These are phyloP conservation scores for Hybognathus amarus DNA, from an alignment of 2,797 vertebrate genomes.

Conservation along the genomic window DNA sequence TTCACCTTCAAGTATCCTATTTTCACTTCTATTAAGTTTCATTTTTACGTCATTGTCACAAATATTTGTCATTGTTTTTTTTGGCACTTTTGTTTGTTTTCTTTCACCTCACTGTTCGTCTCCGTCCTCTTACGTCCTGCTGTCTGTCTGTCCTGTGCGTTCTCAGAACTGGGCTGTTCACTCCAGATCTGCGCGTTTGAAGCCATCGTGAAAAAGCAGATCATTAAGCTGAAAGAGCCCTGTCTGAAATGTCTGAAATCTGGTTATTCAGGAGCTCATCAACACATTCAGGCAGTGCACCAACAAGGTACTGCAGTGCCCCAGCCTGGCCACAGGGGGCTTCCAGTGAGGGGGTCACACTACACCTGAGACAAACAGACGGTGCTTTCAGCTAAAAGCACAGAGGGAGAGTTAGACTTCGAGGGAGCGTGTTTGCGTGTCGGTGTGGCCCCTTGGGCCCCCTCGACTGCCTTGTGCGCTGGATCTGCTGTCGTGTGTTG, in stretches of 20 bases:
- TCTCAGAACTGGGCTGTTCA: slow-evolving; percentile 96
- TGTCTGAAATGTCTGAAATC: slow-evolving; percentile 97
- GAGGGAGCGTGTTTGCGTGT: slow-evolving; percentile 26
- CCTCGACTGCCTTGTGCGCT: slow-evolving; percentile 62
- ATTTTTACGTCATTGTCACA: neutral
- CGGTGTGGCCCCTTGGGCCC: slow-evolving; percentile 65
- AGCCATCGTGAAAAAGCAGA: slow-evolving; percentile 98
- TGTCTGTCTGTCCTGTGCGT: slow-evolving; percentile 72
- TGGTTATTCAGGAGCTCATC: slow-evolving; percentile 98
- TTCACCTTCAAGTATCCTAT: slow-evolving; percentile 46
- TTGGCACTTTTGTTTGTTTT: slow-evolving; percentile 39
- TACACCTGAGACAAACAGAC: slow-evolving; percentile 22
- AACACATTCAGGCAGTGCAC: slow-evolving; percentile 97
- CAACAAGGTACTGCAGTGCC: slow-evolving; percentile 88
- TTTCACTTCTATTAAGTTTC: slow-evolving; percentile 6
- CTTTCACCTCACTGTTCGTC: slow-evolving; percentile 31
- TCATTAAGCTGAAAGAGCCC: slow-evolving; percentile 98
- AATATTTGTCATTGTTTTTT: slow-evolving; percentile 43
- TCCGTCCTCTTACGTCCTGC: slow-evolving; percentile 31
- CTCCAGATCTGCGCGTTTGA: slow-evolving; percentile 98
- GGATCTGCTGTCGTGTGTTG: slow-evolving; percentile 76
- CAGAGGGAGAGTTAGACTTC: neutral
- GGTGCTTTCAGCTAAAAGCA: slow-evolving; percentile 8
- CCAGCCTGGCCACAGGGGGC: slow-evolving; percentile 66
- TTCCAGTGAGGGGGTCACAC: slow-evolving; percentile 59